Conservation (phyloP, 2,888 invertebrate genomes). For the Ceratothoa steindachneri region DNA sequence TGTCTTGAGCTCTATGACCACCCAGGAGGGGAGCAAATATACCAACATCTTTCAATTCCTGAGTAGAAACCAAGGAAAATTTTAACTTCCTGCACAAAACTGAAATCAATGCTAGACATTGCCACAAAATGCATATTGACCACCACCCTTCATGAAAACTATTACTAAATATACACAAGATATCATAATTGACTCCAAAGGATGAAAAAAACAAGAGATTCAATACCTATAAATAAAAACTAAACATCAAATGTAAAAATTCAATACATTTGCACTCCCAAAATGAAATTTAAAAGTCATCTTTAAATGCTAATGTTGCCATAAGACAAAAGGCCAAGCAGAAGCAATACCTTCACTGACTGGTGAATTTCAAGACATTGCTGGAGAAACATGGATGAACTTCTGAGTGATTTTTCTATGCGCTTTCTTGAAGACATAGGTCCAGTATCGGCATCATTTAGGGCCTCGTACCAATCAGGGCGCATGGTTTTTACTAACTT, state of each 20-base stretch:
- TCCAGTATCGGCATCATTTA: slow-evolving; percentile 74
- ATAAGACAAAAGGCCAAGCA: too few relatives aligned
- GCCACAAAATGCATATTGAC: background rate
- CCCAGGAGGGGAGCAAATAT: slow-evolving; percentile 1
- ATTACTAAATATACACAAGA: background rate
- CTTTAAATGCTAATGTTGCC: too few relatives aligned
- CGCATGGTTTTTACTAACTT: slow-evolving; percentile 69
- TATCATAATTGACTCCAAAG: background rate
- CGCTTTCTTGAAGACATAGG: slow-evolving; percentile 66
- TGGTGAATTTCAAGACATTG: slow-evolving; percentile 60
- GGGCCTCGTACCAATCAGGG: slow-evolving; percentile 75
- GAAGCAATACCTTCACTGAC: background rate
- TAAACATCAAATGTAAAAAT: too few relatives aligned
- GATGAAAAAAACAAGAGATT: background rate
- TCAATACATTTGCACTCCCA: too few relatives aligned
- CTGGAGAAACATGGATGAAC: slow-evolving; percentile 65
- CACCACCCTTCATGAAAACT: too few relatives aligned
- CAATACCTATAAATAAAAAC: too few relatives aligned
- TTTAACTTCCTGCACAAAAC: too few relatives aligned
- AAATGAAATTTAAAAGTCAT: too few relatives aligned
- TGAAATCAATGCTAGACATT: too few relatives aligned
- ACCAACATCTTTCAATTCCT: background rate
- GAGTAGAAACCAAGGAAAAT: too few relatives aligned
- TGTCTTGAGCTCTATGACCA: background rate
- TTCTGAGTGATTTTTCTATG: slow-evolving; percentile 65